Conservation (phyloP, 2,888 invertebrate species). For the Axea sp. region DNA sequence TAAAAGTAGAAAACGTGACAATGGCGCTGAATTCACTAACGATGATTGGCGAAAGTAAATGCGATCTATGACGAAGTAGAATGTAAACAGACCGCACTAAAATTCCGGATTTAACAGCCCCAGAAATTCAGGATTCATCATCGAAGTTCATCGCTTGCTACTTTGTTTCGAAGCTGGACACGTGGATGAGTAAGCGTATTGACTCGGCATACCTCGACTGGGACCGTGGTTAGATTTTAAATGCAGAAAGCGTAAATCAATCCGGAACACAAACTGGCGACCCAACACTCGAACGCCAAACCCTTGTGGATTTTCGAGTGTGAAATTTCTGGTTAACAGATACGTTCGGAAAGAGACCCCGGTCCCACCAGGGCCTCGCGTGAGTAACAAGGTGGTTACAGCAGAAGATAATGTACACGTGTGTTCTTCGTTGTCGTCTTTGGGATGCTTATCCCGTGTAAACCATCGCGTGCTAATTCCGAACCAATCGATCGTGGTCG, state of each 20-base stretch:
- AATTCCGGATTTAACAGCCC: constrained; percentile 1
- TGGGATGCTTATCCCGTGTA: constrained; percentile 32
- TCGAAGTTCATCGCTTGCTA: neutral
- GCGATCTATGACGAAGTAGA: constrained; percentile 56
- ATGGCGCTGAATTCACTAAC: constrained; percentile 54
- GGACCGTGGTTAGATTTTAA: constrained; percentile 1
- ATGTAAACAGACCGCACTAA: constrained; percentile 45
- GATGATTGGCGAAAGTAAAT: constrained; percentile 58
- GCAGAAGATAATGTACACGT: constrained; percentile 50
- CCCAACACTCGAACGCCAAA: neutral
- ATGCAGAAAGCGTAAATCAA: constrained; percentile 16
- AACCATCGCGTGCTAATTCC: constrained; percentile 19
- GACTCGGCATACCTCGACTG: constrained; percentile 6
- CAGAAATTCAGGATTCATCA: neutral
- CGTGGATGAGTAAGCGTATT: constrained; percentile 20
- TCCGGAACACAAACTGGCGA: constrained; percentile 6
- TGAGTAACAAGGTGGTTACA: constrained; percentile 31
- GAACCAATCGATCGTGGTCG: constrained; percentile 31
- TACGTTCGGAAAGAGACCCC: constrained; percentile 5
- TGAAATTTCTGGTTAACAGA: no score
- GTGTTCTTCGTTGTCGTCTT: constrained; percentile 53
- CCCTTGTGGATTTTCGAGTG: neutral
- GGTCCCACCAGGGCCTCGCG: constrained; percentile 17
- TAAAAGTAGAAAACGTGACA: constrained; percentile 74
- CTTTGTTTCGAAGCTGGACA: neutral